Conservation (phyloP, 2,797 vertebrate genomes). For the Mastacembelus armatus region DNA sequence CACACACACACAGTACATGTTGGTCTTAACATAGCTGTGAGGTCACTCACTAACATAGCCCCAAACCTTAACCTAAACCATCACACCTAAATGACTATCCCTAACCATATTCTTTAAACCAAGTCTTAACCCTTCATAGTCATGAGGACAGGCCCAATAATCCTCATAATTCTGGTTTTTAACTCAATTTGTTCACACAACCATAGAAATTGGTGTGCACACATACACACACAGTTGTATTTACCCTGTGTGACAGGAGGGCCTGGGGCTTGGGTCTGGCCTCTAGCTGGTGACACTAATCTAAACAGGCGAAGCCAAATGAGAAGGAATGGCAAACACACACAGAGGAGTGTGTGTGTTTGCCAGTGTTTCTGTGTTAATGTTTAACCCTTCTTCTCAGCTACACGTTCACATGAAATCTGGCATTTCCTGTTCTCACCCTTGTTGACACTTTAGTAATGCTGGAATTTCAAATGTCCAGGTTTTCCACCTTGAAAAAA, state of each 20-base stretch:
- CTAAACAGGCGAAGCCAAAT: slow-evolving; percentile 79
- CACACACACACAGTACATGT: slow-evolving; percentile 27
- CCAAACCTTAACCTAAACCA: too few relatives aligned
- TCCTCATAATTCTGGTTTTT: too few relatives aligned
- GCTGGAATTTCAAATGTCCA: slow-evolving; percentile 6
- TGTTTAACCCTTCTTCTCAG: slow-evolving; percentile 44
- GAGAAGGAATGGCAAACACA: slow-evolving; percentile 66
- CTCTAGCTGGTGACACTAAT: slow-evolving; percentile 76
- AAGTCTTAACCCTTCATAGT: too few relatives aligned
- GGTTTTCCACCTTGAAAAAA: slow-evolving; percentile 11
- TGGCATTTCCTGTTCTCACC: slow-evolving; percentile 47
- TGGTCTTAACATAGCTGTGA: too few relatives aligned
- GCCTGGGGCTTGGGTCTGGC: slow-evolving; percentile 65
- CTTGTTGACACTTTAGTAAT: slow-evolving; percentile 16
- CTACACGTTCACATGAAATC: slow-evolving; percentile 23
- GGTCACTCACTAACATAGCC: too few relatives aligned
- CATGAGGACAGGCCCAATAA: too few relatives aligned
- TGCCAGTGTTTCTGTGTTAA: slow-evolving; percentile 33
- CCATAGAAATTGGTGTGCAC: too few relatives aligned
- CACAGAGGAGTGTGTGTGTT: slow-evolving; percentile 15
- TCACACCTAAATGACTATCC: too few relatives aligned
- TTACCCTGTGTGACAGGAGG: slow-evolving; percentile 72
- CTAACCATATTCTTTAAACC: too few relatives aligned
- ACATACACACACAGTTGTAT: slow-evolving; percentile 51
- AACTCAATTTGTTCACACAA: too few relatives aligned